A percentile compares a stretch with the other conserved stretches of the same genome.
Conservation (phyloP, 1,140 invertebrate genomes). For the Drosophila mauritiana region DNA sequence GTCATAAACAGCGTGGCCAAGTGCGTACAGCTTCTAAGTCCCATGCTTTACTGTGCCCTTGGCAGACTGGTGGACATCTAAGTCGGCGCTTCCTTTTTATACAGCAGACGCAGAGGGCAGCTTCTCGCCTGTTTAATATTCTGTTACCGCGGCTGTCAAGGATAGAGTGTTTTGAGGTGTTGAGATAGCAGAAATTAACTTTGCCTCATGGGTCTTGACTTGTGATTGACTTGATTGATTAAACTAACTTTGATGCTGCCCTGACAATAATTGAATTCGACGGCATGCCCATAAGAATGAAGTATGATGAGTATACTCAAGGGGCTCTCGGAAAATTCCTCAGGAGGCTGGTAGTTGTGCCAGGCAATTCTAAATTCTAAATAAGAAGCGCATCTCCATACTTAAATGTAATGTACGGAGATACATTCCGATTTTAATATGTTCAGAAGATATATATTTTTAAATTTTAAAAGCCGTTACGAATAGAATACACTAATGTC, state of each 20-base stretch:
- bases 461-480: no score
- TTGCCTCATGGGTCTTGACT: slow-evolving; percentile 14
- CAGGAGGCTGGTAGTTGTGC: no score
- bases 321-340: no score
- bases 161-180: neutral
- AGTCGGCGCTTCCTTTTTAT: slow-evolving; percentile 20
- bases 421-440: no score
- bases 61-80: neutral
- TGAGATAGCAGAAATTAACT: slow-evolving; percentile 17
- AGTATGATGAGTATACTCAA: no score
- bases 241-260: slow-evolving; percentile 1
- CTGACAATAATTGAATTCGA: no score
- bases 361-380: no score
- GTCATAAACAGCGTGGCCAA: slow-evolving; percentile 20
- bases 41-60: slow-evolving; percentile 28
- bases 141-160: neutral
- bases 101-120: neutral
- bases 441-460: no score
- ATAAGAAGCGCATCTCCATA: no score
- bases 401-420: no score
- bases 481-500: no score
- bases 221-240: slow-evolving; percentile 48
- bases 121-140: slow-evolving; percentile 27
- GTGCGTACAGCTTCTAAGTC: slow-evolving; percentile 21
- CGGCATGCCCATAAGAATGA: no score